Base-by-base conservation (phyloP, 2,797 vertebrate species). In the Lithobates pipiens region DNA sequence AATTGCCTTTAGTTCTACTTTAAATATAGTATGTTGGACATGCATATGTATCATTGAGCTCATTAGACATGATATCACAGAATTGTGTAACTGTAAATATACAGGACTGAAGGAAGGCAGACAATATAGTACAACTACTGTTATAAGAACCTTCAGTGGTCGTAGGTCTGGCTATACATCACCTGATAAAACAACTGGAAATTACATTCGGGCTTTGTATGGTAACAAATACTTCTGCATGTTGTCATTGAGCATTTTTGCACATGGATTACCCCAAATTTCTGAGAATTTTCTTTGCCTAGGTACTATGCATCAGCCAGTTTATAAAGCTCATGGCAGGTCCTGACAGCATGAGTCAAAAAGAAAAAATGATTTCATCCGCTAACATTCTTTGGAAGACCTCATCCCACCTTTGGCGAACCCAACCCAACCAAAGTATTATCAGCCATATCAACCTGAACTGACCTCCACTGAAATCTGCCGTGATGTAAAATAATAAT, bases 11-110 rank as follows among this genome's bases (percentile, higher is more conserved):
- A 39, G 8, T 39, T 39, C 1, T 39, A 39, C 50, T 54, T 34
- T 50, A 68, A 57, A 75, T 29, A 68, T 80, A 50, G 77, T 23
- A 69, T n/a, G 3, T 25, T 13, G 68, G 77, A 23, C 63, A 32
- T 85, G 70, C 73, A 44, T 23, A 61, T 39, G 27, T 75, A 39
- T 80, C 42, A 85, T 75, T 80, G 3, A 29, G 10, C 13, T 21
- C 25, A 32, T 25, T 18, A 61, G 25, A 36, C 46, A 29, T 67
- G 68, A 80, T 25, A 32, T 75, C 77, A 78, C 50, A 72, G 54
- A 25, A 67, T 29, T n/a, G 54, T 2, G 21, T 42, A 42, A 46
- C 25, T 68, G 57, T 71, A 70, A 57, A 70, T 71, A 70, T 70
- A 36, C 21, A 54, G 32, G 71, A n/a, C n/a, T 70, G 50, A 71